These are phyloP conservation scores for Xestia c-nigrum DNA, from an alignment of 2,888 invertebrate genomes.

Conservation along the genomic window DNA sequence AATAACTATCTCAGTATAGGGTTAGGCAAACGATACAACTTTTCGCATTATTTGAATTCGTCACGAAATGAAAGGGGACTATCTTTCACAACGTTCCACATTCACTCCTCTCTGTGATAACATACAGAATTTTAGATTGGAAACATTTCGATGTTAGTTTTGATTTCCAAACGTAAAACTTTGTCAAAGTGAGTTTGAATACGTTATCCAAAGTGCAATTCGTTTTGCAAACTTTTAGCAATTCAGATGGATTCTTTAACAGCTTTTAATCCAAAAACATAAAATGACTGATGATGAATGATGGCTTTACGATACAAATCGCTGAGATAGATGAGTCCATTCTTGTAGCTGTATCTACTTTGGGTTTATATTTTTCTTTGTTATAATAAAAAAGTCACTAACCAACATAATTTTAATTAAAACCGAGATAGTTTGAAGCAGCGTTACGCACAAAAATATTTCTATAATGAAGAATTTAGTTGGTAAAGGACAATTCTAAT, in stretches of 20 bases:
- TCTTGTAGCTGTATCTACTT: neutral
- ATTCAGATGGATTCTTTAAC: neutral
- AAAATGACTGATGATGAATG: too few relatives aligned
- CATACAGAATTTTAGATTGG: conserved; percentile 52
- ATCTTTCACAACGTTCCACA: conserved; percentile 27
- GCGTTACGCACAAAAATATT: too few relatives aligned
- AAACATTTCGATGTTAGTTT: conserved; percentile 36
- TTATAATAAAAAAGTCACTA: neutral
- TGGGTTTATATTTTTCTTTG: neutral
- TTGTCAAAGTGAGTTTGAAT: conserved; percentile 44
- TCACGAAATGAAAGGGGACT: neutral
- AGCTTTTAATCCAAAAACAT: conserved; percentile 3
- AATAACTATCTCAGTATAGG: neutral
- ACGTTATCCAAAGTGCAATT: conserved; percentile 9
- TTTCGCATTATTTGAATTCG: neutral
- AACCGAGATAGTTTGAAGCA: neutral
- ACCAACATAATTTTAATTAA: neutral
- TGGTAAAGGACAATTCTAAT: too few relatives aligned
- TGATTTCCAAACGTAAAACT: conserved; percentile 49
- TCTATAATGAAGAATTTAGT: too few relatives aligned
- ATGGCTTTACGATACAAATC: neutral
- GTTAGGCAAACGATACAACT: neutral
- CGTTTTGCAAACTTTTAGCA: conserved; percentile 14
- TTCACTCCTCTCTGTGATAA: conserved; percentile 1
- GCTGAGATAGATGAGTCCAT: neutral